A percentile compares a stretch with the other conserved stretches of the same genome.
phyloP scores from a whole-genome alignment of 2,888 invertebrate genomes.

The Biston betularia region DNA sequence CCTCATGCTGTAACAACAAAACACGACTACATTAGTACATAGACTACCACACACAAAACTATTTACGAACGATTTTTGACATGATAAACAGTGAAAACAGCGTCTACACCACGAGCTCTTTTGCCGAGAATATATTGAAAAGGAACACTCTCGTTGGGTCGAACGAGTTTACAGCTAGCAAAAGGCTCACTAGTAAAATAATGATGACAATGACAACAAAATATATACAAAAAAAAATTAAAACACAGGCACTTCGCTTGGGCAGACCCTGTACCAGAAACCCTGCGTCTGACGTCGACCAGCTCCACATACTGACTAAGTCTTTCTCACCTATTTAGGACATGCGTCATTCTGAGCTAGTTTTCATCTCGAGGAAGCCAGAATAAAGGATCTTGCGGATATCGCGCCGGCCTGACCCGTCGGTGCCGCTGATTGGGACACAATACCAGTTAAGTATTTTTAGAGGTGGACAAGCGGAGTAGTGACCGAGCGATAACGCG shows the following conservation, averaged over 20 bases:
- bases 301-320: constrained; percentile 14
- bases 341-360: constrained; percentile 18
- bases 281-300: constrained; percentile 9
- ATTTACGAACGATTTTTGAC: not conserved
- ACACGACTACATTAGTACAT: not conserved
- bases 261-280: constrained; percentile 20
- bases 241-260: not conserved
- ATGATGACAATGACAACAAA: not conserved
- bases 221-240: not conserved
- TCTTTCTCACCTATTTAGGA: constrained; percentile 19
- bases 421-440: constrained; percentile 64
- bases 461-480: constrained; percentile 32
- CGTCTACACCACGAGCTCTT: too few relatives aligned
- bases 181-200: not conserved
- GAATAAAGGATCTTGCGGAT: constrained; percentile 59
- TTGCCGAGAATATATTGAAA: too few relatives aligned
- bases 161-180: too few relatives aligned
- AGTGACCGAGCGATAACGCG: constrained; percentile 17
- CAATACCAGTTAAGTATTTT: constrained; percentile 53
- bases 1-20: constrained; percentile 79
- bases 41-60: not conserved
- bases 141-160: too few relatives aligned
- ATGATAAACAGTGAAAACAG: not conserved
- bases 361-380: constrained; percentile 44
- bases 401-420: constrained; percentile 67